A percentile compares a stretch with the other conserved stretches of the same genome.
Evolutionary conservation across 2,113 vertebrate species (phyloP).

Genomic region (Tiliqua scincoides): DNA sequence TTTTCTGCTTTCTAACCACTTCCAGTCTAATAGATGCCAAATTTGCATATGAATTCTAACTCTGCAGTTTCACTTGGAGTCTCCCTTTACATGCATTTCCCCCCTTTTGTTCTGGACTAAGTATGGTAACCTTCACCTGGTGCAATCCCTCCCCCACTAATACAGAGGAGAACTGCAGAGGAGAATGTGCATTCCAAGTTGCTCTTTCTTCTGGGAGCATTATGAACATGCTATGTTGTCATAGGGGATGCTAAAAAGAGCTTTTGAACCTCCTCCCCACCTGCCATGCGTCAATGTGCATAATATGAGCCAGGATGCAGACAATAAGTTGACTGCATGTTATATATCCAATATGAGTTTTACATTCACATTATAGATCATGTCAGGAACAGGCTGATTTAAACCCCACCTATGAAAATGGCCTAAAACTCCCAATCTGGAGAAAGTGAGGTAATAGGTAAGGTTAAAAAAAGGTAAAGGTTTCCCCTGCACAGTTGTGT

Average conservation of each 20-base stretch:
- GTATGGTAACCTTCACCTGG: too few species aligned
- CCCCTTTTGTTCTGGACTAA: background rate
- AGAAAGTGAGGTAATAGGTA: background rate
- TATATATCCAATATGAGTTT: background rate
- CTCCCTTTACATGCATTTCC: background rate
- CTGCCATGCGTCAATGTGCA: background rate
- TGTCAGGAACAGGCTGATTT: background rate
- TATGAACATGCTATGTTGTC: too few species aligned
- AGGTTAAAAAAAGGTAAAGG: too few species aligned
- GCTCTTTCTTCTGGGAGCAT: background rate
- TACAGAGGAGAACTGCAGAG: background rate
- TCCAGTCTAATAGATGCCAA: background rate
- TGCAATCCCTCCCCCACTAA: background rate
- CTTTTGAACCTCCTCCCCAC: background rate
- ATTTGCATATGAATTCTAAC: background rate
- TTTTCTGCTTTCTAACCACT: background rate
- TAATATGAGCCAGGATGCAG: background rate
- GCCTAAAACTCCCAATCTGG: background rate
- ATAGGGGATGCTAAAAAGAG: background rate
- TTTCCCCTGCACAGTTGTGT: too few species aligned
- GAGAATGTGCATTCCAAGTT: background rate
- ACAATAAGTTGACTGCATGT: background rate
- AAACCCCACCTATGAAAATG: background rate
- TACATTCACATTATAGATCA: background rate
- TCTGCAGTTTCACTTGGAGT: background rate